phyloP scores from a whole-genome alignment of 2,113 vertebrate species.

The Vimba vimba region DNA sequence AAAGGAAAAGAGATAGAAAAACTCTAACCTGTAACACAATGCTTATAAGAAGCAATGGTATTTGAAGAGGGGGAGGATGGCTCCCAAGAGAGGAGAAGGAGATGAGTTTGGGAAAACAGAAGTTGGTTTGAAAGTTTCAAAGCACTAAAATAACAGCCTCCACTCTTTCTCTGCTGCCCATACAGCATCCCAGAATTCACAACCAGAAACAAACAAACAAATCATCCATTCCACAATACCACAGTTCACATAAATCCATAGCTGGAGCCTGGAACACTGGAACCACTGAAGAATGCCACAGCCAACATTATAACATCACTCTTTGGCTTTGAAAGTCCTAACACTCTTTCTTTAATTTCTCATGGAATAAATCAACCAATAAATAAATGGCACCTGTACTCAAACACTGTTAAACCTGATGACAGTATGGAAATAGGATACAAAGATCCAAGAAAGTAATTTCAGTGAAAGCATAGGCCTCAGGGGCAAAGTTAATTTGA shows the following conservation, averaged over 20 bases:
- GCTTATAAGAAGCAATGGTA: conserved; percentile 14
- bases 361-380: conserved; percentile 30
- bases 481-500: conserved; percentile 36
- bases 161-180: conserved; percentile 1
- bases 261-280: not conserved
- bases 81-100: conserved; percentile 55
- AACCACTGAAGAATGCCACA: not conserved
- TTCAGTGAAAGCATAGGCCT: conserved; percentile 44
- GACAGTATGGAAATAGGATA: conserved; percentile 32
- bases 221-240: not conserved
- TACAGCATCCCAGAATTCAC: not conserved
- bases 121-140: conserved; percentile 48
- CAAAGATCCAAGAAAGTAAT: conserved; percentile 49
- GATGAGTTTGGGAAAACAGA: conserved; percentile 39
- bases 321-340: not conserved
- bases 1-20: conserved; percentile 45
- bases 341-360: conserved; percentile 34
- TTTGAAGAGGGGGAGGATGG: conserved; percentile 52
- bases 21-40: conserved; percentile 48
- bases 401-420: conserved; percentile 8
- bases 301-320: conserved; percentile 12
- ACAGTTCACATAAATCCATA: conserved; percentile 22
- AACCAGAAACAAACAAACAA: conserved; percentile 20
- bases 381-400: conserved; percentile 36
- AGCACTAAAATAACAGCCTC: conserved; percentile 26